Base-by-base conservation (phyloP, 2,113 vertebrate genomes). In the Upupa epops region DNA sequence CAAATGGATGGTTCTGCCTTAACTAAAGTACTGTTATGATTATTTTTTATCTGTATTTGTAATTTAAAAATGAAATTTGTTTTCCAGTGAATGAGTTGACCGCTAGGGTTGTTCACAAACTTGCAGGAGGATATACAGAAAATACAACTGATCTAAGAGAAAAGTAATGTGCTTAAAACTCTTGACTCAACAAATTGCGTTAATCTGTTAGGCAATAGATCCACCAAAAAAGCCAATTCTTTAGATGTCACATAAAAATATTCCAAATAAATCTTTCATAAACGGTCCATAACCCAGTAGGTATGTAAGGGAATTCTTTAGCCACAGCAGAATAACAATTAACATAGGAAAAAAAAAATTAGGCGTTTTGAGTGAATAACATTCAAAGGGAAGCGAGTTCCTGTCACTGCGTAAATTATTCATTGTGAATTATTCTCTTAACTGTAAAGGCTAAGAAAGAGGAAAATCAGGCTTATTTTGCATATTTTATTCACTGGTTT, bases 241-340 rank as follows among this genome's bases (percentile, higher is more conserved):
- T 90, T 95, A 59, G 22, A 72, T 65, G 89, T 75, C 9, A 31
- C 64, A 17, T 58, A 58, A 93, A 88, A 90, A 90, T 91, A 88
- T 65, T 86, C 66, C 69, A 54, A 84, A 88, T 73, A 88, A 81
- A 82, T 28, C 75, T 88, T 66, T 60, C 58, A 83, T 78, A 54
- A 88, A 61, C 22, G 70, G 18, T 5, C 45, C 19, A 90, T 93
- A 93, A 91, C 72, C 6, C 61, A 72, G 90, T 83, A 91, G 92
- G 81, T 96, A 92, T 95, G 91, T 94, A 95, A 90, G 11, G 22
- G n/a, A 86, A 75, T 86, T 92, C 72, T 86, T 94, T 86, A 88
- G 84, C 49, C 26, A 73, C 16, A n/a, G 29, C 58, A 65, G 63
- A 68, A 92, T 84, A 90, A 69, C 15, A 95, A 95, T 61, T 78